Evolutionary conservation across 2,797 vertebrate species (phyloP).

Genomic region (Pelobates cultripes): DNA sequence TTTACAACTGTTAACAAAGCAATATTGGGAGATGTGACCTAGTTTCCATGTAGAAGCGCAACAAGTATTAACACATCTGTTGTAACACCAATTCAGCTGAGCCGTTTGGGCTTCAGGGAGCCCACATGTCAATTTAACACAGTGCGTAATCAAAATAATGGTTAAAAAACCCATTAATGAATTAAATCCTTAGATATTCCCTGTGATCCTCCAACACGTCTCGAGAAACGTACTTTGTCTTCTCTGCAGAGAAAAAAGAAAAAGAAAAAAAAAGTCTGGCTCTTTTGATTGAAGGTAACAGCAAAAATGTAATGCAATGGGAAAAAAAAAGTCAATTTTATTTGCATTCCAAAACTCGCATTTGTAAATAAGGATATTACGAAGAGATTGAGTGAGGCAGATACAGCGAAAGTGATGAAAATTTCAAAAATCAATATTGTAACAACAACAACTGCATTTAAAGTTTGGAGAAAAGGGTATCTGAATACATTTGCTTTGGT

Average conservation of each 20-base stretch:
- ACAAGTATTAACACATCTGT: conserved; percentile 39
- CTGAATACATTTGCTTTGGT: conserved; percentile 38
- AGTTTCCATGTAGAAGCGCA: conserved; percentile 59
- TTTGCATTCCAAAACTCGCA: conserved; percentile 24
- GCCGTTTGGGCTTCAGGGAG: conserved; percentile 3
- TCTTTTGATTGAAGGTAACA: conserved; percentile 44
- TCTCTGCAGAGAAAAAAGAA: background rate
- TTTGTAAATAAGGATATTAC: conserved; percentile 48
- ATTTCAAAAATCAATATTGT: conserved; percentile 34
- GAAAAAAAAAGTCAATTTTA: conserved; percentile 23
- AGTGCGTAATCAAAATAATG: background rate
- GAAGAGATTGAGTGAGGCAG: conserved; percentile 35
- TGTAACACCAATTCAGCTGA: conserved; percentile 25
- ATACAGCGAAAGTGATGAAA: conserved; percentile 29
- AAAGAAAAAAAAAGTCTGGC: background rate
- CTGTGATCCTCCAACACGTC: background rate
- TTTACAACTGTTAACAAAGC: conserved; percentile 60
- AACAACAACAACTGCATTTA: conserved; percentile 43
- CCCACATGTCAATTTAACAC: background rate
- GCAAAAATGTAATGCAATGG: conserved; percentile 53
- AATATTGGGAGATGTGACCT: conserved; percentile 55
- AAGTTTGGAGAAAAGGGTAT: conserved; percentile 19
- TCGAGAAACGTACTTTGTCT: no score
- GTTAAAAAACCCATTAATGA: background rate
- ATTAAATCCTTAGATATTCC: background rate